A percentile compares a stretch with the other conserved stretches of the same genome.
Conservation (phyloP, 2,113 vertebrate genomes). For the Anarrhichthys ocellatus region DNA sequence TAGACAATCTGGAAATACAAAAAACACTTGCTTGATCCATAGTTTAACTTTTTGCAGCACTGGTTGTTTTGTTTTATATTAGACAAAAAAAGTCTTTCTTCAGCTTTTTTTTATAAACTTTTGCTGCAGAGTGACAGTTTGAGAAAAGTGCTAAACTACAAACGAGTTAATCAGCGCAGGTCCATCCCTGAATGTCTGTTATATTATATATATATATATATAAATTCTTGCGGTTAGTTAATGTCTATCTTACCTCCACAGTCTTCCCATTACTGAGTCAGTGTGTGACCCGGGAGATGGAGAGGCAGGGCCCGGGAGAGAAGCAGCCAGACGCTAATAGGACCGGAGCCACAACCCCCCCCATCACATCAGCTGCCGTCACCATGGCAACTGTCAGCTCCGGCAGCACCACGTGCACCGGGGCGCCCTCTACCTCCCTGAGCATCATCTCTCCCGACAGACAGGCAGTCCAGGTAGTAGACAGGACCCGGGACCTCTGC, state of each 20-base stretch:
- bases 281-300: slow-evolving; percentile 64
- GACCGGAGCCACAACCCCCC: slow-evolving; percentile 64
- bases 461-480: slow-evolving; percentile 80
- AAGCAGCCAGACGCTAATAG: slow-evolving; percentile 87
- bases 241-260: slow-evolving; percentile 17
- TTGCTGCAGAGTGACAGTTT: not conserved
- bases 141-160: not conserved
- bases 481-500: not conserved
- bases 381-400: slow-evolving; percentile 82
- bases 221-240: not conserved
- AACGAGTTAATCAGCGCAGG: not conserved
- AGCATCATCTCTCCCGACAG: slow-evolving; percentile 86
- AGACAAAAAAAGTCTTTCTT: not conserved
- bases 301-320: slow-evolving; percentile 57
- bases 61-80: not conserved
- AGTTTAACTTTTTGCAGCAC: not conserved
- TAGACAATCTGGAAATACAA: not conserved
- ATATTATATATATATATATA: too few species aligned
- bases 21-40: not conserved
- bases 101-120: not conserved
- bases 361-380: slow-evolving; percentile 78
- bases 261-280: slow-evolving; percentile 70
- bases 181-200: not conserved
- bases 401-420: slow-evolving; percentile 80
- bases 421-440: slow-evolving; percentile 86